A percentile compares a stretch with the other conserved stretches of the same genome.
Conservation (phyloP, 2,888 invertebrate species). For the Amphimallon solstitiale region DNA sequence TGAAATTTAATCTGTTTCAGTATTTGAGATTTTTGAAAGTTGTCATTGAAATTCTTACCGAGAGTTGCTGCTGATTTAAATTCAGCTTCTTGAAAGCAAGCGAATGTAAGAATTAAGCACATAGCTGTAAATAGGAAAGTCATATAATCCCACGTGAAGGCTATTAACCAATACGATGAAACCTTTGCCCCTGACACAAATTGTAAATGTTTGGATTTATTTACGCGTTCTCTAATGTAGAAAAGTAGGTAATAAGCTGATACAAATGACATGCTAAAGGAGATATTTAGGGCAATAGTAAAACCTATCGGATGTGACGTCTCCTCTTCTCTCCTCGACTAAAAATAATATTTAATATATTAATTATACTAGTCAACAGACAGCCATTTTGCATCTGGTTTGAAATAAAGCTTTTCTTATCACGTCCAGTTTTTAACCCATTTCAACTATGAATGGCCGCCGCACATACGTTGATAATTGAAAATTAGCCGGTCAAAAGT, state of each 20-base stretch:
- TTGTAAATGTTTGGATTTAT: constrained; percentile 76
- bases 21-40: constrained; percentile 42
- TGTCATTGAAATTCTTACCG: constrained; percentile 60
- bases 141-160: constrained; percentile 74
- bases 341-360: constrained; percentile 50
- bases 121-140: constrained; percentile 70
- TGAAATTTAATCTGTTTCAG: constrained; percentile 52
- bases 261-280: constrained; percentile 78
- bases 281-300: constrained; percentile 74
- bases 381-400: too few species aligned
- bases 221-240: constrained; percentile 72
- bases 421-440: too few species aligned
- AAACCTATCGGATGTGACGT: constrained; percentile 66
- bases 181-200: constrained; percentile 77
- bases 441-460: too few species aligned
- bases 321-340: constrained; percentile 57
- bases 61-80: constrained; percentile 66
- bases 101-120: constrained; percentile 70
- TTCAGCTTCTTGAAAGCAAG: constrained; percentile 74
- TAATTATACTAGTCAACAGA: too few species aligned
- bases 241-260: constrained; percentile 73
- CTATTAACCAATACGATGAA: constrained; percentile 74
- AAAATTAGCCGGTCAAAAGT: too few species aligned
- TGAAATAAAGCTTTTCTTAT: too few species aligned
- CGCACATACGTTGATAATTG: too few species aligned